Evolutionary conservation across 2,113 vertebrate genomes (phyloP), one percentile per base, ranked within the genome.

Genomic region (Danio rerio): DNA sequence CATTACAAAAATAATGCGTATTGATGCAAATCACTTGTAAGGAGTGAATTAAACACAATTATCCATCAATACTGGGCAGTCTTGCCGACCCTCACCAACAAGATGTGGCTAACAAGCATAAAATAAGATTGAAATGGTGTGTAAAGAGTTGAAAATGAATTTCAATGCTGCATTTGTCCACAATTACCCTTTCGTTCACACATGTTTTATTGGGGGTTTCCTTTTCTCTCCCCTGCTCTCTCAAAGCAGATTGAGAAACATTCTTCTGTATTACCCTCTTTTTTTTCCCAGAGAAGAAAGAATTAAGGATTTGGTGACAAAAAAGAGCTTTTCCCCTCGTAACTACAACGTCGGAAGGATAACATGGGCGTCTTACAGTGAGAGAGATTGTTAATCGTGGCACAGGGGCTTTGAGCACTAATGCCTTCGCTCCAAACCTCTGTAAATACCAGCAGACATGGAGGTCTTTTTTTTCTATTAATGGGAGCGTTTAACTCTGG

Each of bases 111-210:
- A 99, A 99, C 96, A 99, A 95, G 96, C 98, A 99, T 97, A 99
- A 99, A 99, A 99, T 97, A 98, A 97, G 98, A 99, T 99, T 99
- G 97, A 97, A 98, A 99, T 98, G 98, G 97, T 98, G 96, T 95
- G 96, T 98, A 97, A 98, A 96, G 96, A 97, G 96, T 96, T 96
- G 97, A 97, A 97, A 98, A 98, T 99, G 96, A 98, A 99, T 99
- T 98, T 99, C 96, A 99, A 98, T 98, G 96, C 97, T 91, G 95
- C 96, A 96, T 99, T 99, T 99, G 98, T 98, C 96, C 96, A 95
- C 97, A 99, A 99, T 99, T 98, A 99, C 96, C 96, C 97, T 95
- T 95, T 95, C 94, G 94, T 97, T 98, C 96, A 97, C 96, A 98
- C 96, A 90, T 94, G 96, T 98, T 98, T 97, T 97, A 97, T 97